Evolutionary conservation across 2,797 vertebrate genomes (phyloP).

Genomic region (Sebastes elongatus): DNA sequence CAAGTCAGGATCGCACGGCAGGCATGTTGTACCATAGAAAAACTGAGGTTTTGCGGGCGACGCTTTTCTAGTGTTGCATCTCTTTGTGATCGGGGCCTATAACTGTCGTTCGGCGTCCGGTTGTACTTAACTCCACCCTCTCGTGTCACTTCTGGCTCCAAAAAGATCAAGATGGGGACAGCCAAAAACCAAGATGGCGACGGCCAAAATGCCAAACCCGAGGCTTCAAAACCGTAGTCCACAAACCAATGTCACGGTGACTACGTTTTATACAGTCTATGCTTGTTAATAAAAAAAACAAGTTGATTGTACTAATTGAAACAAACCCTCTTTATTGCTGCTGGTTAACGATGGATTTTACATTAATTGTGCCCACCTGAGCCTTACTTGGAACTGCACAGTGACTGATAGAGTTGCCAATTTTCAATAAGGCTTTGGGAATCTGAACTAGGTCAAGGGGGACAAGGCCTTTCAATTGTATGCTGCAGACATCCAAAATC

Average conservation of each 20-base stretch:
- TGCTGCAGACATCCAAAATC: not conserved
- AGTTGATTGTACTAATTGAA: slow-evolving; percentile 7
- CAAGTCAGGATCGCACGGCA: not conserved
- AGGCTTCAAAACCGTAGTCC: too few relatives aligned
- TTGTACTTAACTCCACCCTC: too few relatives aligned
- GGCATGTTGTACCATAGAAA: too few relatives aligned
- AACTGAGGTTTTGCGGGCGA: too few relatives aligned
- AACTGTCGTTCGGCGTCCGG: too few relatives aligned
- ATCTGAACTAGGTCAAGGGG: not conserved
- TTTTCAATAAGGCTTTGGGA: slow-evolving; percentile 8
- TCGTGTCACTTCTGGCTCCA: too few relatives aligned
- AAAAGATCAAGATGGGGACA: too few relatives aligned
- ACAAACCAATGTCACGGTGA: too few relatives aligned
- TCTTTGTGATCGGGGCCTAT: too few relatives aligned
- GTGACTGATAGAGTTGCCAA: not conserved
- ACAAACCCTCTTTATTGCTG: not conserved
- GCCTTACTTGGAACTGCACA: not conserved
- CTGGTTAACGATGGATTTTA: slow-evolving; percentile 3
- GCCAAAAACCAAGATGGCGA: too few relatives aligned
- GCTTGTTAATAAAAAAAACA: not conserved
- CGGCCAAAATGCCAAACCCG: too few relatives aligned
- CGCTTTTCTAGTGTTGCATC: too few relatives aligned
- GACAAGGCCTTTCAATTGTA: not conserved
- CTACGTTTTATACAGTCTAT: not conserved
- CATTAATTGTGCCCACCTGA: slow-evolving; percentile 6